Base-by-base conservation (phyloP, 30 jellyfish, hydroid and myxozoan species). In the Pelagia noctiluca region DNA sequence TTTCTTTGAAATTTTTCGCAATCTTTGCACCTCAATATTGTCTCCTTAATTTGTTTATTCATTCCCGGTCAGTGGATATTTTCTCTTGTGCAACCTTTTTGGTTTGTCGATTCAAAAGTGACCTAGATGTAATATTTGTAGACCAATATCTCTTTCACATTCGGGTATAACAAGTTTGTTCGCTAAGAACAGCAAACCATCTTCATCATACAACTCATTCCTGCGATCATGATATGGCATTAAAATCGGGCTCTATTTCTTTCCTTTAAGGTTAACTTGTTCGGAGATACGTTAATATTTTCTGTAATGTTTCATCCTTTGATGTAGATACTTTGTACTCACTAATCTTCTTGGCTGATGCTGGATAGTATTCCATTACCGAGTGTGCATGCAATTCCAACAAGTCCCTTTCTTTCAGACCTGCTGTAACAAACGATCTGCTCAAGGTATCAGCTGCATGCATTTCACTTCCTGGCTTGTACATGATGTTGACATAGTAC, bases 381-480 rank as follows among this genome's bases (percentile, higher is more conserved):
- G 72, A 57, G 26, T 57, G 72, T 12, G 24, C 72, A 57, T 57
- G 13, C 72, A 57, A 57, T 12, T 57, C 25, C 11, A 57, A 57
- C 24, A 22, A 57, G 26, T 7, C 28, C 13, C 24, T 11, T 57
- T 57, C 28, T 22, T 12, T 7, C 19, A 22, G 28, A 7, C 5
- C 72, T 5, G 13, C 26, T 24, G 19, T 63, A 32, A 63, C 30
- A 24, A 63, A 63, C 10, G 76, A 46, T 63, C 76, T 63, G 48
- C 76, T 63, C 76, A 63, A 22, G 2, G 53, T 63, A 26, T 63
- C 53, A 63, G 76, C 76, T 16, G 32, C 21, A 63, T 63, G 76
- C 76, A 63, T 63, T 30, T 63, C 22, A 22, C 21, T 63, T 63
- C 76, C 76, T 21, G 76, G 76, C 76, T 63, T 63, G 76, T 63